Percentiles rank a stretch among this genome's conserved stretches.
phyloP scores from a whole-genome alignment of 2,888 invertebrate genomes.

The Parnassius smintheus region DNA sequence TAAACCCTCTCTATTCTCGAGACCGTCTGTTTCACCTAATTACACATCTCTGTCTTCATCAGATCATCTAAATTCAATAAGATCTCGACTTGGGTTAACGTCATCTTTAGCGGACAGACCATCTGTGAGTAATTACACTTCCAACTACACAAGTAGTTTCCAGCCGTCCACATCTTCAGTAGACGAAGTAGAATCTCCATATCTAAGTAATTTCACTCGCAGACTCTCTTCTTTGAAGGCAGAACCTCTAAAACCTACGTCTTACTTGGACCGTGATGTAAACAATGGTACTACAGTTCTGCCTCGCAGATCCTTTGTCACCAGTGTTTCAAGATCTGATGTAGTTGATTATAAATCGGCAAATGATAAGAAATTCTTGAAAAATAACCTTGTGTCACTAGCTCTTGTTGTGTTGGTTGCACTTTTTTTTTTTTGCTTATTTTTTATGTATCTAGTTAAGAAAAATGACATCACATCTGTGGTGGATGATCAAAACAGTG shows the following conservation, averaged over 20 bases:
- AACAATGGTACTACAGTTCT: conserved; percentile 64
- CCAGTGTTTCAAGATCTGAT: conserved; percentile 61
- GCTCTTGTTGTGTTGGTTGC: conserved; percentile 82
- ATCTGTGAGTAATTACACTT: conserved; percentile 51
- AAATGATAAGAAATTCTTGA: conserved; percentile 75
- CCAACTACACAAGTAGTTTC: conserved; percentile 56
- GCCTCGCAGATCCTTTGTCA: conserved; percentile 65
- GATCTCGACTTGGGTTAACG: conserved; percentile 79
- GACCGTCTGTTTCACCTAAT: conserved; percentile 62
- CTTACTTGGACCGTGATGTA: conserved; percentile 58
- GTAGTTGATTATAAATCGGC: conserved; percentile 62
- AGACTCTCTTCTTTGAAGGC: conserved; percentile 77
- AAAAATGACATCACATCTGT: conserved; percentile 80
- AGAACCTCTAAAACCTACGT: conserved; percentile 54
- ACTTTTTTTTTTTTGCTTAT: conserved; percentile 84
- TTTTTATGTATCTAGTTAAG: conserved; percentile 85
- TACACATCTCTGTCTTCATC: conserved; percentile 65
- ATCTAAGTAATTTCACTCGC: conserved; percentile 86
- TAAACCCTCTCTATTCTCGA: conserved; percentile 63
- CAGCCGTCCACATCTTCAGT: conserved; percentile 63
- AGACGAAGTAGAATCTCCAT: conserved; percentile 84
- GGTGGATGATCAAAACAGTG: conserved; percentile 78
- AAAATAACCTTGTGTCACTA: conserved; percentile 84
- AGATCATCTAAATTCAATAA: conserved; percentile 81
- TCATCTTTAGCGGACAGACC: conserved; percentile 64